Conservation (phyloP, 35 echinoderm and acorn worm species). For the Apostichopus parvimensis region DNA sequence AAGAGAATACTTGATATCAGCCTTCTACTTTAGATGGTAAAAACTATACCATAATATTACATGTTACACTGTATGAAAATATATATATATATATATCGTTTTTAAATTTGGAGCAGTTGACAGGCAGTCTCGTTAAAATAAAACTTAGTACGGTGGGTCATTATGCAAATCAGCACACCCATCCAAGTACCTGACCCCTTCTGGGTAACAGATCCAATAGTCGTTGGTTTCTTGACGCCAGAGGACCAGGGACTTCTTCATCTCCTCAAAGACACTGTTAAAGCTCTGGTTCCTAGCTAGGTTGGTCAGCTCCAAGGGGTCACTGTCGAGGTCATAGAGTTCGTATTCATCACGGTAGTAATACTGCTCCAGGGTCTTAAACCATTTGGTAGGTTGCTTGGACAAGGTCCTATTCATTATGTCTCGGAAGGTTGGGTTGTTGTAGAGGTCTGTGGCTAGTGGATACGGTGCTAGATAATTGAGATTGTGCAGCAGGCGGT, state of each 20-base stretch:
- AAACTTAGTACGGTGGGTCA: conserved; percentile 17
- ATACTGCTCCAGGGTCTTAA: conserved; percentile 83
- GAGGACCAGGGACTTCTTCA: conserved; percentile 51
- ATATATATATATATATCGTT: too few relatives aligned
- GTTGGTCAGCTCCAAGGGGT: conserved; percentile 81
- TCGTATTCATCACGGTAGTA: conserved; percentile 92
- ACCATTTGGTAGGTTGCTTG: conserved; percentile 73
- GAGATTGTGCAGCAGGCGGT: conserved; percentile 85
- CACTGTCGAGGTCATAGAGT: conserved; percentile 70
- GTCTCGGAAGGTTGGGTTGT: conserved; percentile 75
- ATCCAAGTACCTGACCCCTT: conserved; percentile 56
- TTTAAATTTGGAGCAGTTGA: too few relatives aligned
- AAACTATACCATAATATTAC: too few relatives aligned
- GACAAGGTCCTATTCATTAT: conserved; percentile 70
- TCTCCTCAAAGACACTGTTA: conserved; percentile 16
- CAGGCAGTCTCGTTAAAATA: too few relatives aligned
- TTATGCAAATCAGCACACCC: conserved; percentile 46
- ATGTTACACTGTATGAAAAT: too few relatives aligned
- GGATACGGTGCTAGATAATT: conserved; percentile 75
- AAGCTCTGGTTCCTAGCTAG: conserved; percentile 61
- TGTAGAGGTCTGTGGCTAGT: conserved; percentile 77
- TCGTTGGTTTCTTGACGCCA: conserved; percentile 80
- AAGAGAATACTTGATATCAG: too few relatives aligned
- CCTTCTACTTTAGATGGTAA: too few relatives aligned
- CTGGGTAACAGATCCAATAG: conserved; percentile 82